phyloP scores from a whole-genome alignment of 2,888 invertebrate genomes.

The Chouioia cunea region DNA sequence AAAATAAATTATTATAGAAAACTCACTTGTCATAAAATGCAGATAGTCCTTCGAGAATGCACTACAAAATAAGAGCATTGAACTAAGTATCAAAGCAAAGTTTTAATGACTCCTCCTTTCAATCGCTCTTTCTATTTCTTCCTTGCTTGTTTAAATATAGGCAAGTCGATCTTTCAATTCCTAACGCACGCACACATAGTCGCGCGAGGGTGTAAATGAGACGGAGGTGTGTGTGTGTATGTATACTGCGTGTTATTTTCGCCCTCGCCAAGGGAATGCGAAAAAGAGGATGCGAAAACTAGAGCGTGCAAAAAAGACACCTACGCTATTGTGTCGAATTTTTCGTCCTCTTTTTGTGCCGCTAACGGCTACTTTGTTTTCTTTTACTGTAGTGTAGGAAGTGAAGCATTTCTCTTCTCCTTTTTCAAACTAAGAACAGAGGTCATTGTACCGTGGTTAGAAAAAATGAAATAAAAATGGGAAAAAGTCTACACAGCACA shows the following conservation, averaged over 20 bases:
- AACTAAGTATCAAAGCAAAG: conserved; percentile 3
- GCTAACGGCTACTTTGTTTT: not conserved
- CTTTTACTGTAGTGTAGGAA: not conserved
- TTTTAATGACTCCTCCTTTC: conserved; percentile 20
- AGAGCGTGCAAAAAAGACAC: conserved; percentile 38
- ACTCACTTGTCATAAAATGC: conserved; percentile 3
- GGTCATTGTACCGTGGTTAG: conserved; percentile 27
- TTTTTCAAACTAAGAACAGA: conserved; percentile 15
- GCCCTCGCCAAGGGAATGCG: conserved; percentile 50
- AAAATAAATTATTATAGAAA: not conserved
- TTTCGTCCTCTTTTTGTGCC: not conserved
- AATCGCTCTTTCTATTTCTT: not conserved
- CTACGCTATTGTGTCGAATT: conserved; percentile 23
- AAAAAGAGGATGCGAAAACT: conserved; percentile 38
- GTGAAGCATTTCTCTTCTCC: conserved; percentile 18
- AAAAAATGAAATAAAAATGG: too few species aligned
- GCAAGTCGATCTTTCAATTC: conserved; percentile 60
- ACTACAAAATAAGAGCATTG: conserved; percentile 19
- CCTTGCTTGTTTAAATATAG: conserved; percentile 60
- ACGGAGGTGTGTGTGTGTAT: conserved; percentile 51
- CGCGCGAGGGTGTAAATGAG: conserved; percentile 50
- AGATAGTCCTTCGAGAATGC: conserved; percentile 10
- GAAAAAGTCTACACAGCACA: not conserved
- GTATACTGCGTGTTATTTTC: conserved; percentile 59
- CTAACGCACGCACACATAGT: conserved; percentile 12